Base-by-base conservation (phyloP, 1,140 invertebrate genomes). In the Drosophila saltans region DNA sequence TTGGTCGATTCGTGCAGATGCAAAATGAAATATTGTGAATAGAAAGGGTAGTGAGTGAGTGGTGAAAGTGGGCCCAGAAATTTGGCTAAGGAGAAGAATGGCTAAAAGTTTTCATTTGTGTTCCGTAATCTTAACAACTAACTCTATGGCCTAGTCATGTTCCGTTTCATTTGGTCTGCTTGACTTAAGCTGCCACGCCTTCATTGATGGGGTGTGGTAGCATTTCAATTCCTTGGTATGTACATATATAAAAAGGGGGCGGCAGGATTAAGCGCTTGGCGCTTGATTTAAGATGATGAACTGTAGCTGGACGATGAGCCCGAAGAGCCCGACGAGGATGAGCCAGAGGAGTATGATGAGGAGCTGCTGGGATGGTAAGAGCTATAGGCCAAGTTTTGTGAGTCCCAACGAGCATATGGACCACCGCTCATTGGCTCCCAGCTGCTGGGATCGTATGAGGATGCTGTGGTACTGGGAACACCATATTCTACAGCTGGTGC, bases 311-410 rank as follows among this genome's bases (percentile, higher is more conserved):
- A 82, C 16, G 81, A 78, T 16, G 66, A 71, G 57, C 81, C 69
- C 48, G 81, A 66, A 9, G 82, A 79, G 66, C 82, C 71, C 10
- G 79, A 78, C 75, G 94, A 93, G 67, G 94, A 52, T 26, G 45
- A 93, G 3, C 93, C 93, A 41, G 93, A 94, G 41, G 93, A 93
- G 71, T 94, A 93, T 1, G 94, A 94, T 3, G 93, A 94, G 0
- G 94, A 93, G 66, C 94, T 94, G 82, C 94, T 93, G 58, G 95
- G 94, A 73, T 96, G 95, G 91, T 97, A 97, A 3, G 95, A 95
- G 82, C 94, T 97, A 92, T 97, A 97, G 48, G 96, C 96, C 45
- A 96, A 92, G 76, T 95, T 95, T 77, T 96, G 95, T 40, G 90
- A 88, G 72, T 95, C 95, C 96, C 96, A 96, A 77, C 96, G 93